phyloP scores from a whole-genome alignment of 2,113 vertebrate species.

The Amazona vittata region DNA sequence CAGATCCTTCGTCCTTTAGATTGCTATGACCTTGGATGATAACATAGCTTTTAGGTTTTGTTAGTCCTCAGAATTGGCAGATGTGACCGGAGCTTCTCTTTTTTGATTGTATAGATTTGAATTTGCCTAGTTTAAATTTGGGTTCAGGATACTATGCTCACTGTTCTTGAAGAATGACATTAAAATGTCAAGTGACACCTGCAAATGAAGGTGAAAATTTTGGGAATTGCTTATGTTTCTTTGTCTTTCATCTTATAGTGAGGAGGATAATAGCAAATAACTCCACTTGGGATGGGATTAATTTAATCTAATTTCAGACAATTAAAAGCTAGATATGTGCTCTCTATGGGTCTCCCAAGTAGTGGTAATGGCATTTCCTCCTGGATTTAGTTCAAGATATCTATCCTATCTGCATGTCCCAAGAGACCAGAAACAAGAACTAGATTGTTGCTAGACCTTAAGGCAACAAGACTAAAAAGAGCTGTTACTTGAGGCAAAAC shows the following conservation, averaged over 20 bases:
- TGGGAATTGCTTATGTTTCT: neutral
- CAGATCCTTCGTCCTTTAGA: neutral
- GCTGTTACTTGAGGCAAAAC: neutral
- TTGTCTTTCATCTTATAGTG: neutral
- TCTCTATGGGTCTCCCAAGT: neutral
- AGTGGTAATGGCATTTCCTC: fast-evolving
- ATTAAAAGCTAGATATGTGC: neutral
- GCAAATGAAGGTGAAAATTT: neutral
- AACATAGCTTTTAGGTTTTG: neutral
- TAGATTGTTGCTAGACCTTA: neutral
- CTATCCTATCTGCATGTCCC: neutral
- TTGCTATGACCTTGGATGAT: neutral
- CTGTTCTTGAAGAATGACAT: neutral
- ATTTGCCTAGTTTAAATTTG: neutral
- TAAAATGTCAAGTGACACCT: neutral
- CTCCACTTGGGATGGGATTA: neutral
- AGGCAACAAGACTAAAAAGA: neutral
- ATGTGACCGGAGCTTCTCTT: neutral
- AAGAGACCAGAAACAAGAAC: neutral
- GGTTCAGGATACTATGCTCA: neutral
- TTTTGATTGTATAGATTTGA: neutral
- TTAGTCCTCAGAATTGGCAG: neutral
- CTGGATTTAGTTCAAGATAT: neutral
- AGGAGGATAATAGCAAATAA: neutral
- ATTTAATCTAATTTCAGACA: neutral